These are phyloP conservation scores for Bubalus kerabau DNA, from an alignment of 2,113 vertebrate species.

Conservation along the genomic window DNA sequence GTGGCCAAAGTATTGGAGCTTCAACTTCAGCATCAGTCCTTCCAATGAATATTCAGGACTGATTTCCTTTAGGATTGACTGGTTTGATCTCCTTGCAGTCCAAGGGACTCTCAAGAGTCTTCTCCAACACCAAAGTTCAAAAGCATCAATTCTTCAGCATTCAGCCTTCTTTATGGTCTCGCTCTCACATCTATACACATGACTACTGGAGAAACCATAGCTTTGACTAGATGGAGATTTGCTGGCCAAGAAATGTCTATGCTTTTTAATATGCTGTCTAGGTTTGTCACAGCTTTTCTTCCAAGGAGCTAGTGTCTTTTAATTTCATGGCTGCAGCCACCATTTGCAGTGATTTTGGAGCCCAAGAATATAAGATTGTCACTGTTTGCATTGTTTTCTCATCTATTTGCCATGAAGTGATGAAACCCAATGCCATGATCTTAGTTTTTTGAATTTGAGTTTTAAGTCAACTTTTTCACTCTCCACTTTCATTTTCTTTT, in stretches of 20 bases:
- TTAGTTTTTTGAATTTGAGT: background rate
- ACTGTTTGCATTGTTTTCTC: background rate
- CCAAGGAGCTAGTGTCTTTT: background rate
- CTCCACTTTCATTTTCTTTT: background rate
- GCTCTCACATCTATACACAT: background rate
- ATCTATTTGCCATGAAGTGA: background rate
- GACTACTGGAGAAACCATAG: background rate
- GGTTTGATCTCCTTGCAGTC: background rate
- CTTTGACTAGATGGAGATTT: background rate
- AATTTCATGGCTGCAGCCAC: background rate
- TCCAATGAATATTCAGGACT: background rate
- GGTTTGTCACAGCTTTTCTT: background rate
- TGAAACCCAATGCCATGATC: background rate
- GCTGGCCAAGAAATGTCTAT: background rate
- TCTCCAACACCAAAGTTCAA: background rate
- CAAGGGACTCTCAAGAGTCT: background rate
- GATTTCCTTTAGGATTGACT: background rate
- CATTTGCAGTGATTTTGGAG: background rate
- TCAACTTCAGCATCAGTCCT: background rate
- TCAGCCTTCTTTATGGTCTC: background rate
- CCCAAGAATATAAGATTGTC: background rate
- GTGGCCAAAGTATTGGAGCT: background rate
- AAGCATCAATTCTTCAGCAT: background rate
- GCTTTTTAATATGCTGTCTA: background rate
- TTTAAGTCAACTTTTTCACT: background rate